A percentile compares a stretch with the other conserved stretches of the same genome.
Evolutionary conservation across 1,140 invertebrate genomes (phyloP).

Genomic region (Hyphantria cunea): DNA sequence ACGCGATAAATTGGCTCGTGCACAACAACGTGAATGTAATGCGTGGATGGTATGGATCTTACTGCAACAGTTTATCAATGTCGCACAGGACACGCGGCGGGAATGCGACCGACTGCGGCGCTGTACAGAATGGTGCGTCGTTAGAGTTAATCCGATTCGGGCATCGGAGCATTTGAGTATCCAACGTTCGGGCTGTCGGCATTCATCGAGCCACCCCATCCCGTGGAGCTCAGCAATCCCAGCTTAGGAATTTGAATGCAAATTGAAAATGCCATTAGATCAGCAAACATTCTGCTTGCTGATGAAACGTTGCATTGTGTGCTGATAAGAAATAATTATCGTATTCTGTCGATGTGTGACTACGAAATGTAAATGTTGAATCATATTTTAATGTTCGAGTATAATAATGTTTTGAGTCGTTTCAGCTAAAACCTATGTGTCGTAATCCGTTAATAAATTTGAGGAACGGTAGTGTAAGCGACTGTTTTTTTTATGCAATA

Average conservation of each 20-base stretch:
- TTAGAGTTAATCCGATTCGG: slow-evolving; percentile 64
- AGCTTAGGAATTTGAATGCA: slow-evolving; percentile 72
- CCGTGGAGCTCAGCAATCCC: slow-evolving; percentile 46
- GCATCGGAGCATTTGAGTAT: slow-evolving; percentile 44
- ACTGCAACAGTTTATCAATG: slow-evolving; percentile 41
- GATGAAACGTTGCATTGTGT: slow-evolving; percentile 54
- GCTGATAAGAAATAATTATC: slow-evolving; percentile 34
- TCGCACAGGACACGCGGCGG: slow-evolving; percentile 32
- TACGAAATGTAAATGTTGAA: background rate
- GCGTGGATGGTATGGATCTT: slow-evolving; percentile 13
- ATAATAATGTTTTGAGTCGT: no score
- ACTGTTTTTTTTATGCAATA: no score
- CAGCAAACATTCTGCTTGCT: slow-evolving; percentile 61
- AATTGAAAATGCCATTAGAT: slow-evolving; percentile 76
- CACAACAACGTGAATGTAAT: slow-evolving; percentile 8
- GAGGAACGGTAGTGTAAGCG: no score
- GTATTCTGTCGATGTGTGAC: slow-evolving; percentile 2
- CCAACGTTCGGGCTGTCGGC: slow-evolving; percentile 30
- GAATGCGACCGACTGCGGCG: slow-evolving; percentile 41
- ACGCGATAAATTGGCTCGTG: slow-evolving; percentile 14
- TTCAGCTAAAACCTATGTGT: no score
- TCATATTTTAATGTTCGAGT: background rate
- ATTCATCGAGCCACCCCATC: slow-evolving; percentile 33
- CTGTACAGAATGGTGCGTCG: slow-evolving; percentile 58
- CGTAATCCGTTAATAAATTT: no score